Conservation (phyloP, 1,140 invertebrate species). For the Heliconius nattereri region DNA sequence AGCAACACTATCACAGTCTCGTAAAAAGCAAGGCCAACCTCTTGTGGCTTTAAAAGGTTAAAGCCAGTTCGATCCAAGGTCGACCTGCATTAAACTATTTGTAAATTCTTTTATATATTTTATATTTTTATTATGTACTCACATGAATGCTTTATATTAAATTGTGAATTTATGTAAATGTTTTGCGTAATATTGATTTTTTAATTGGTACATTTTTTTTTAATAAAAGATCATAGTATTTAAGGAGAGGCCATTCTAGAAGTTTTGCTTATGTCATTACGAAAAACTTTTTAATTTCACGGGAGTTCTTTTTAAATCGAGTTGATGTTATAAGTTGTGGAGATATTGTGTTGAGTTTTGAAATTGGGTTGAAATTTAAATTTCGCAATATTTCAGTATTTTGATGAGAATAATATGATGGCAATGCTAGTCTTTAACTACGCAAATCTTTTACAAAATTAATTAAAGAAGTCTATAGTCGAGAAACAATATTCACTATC, state of each 20-base stretch:
- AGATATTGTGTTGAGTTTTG: not conserved
- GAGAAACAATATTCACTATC: too few species aligned
- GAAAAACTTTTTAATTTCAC: too few species aligned
- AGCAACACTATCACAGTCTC: slow-evolving; percentile 32
- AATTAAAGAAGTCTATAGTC: too few species aligned
- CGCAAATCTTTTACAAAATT: too few species aligned
- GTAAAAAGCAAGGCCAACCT: slow-evolving; percentile 38
- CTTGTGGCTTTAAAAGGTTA: slow-evolving; percentile 38
- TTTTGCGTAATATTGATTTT: not conserved
- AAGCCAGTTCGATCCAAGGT: slow-evolving; percentile 34
- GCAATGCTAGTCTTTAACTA: too few species aligned
- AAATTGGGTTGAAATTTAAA: not conserved
- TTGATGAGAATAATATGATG: too few species aligned
- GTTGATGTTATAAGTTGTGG: not conserved
- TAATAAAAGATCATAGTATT: not conserved
- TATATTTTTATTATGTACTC: not conserved
- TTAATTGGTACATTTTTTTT: not conserved
- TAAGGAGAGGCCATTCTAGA: too few species aligned
- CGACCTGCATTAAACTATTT: slow-evolving; percentile 30
- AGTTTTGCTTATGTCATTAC: too few species aligned
- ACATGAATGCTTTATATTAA: not conserved
- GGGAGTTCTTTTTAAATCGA: too few species aligned
- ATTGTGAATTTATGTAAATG: not conserved
- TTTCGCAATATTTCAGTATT: too few species aligned
- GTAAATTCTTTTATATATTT: slow-evolving; percentile 18